A percentile compares a stretch with the other conserved stretches of the same genome.
Conservation (phyloP, 37 sponge, comb jelly and placozoan genomes). For the Tethya wilhelma region DNA sequence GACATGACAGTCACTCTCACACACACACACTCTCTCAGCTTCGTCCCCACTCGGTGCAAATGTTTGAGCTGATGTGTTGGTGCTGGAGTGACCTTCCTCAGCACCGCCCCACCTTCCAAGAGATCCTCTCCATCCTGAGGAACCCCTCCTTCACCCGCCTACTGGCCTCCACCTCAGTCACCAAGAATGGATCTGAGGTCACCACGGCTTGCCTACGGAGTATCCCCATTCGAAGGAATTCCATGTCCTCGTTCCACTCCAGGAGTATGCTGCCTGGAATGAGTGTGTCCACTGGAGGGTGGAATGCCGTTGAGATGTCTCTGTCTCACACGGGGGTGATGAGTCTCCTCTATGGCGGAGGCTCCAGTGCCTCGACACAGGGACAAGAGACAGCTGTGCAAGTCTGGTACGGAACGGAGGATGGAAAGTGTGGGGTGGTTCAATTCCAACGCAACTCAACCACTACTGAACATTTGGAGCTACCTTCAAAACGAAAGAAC, state of each 20-base stretch:
- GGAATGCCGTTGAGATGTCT: background rate
- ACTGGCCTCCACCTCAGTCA: constrained; percentile 17
- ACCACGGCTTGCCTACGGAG: constrained; percentile 28
- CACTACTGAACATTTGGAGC: background rate
- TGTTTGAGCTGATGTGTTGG: constrained; percentile 90
- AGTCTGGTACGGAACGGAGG: constrained; percentile 67
- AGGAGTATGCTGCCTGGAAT: background rate
- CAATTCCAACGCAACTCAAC: constrained; percentile 27
- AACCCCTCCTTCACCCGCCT: constrained; percentile 25
- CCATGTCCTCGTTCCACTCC: background rate
- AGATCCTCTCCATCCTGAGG: constrained; percentile 43
- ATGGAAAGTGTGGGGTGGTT: constrained; percentile 45
- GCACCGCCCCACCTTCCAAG: constrained; percentile 66
- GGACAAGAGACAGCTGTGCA: constrained; percentile 20
- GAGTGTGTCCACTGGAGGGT: background rate
- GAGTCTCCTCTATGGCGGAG: background rate
- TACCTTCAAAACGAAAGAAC: background rate
- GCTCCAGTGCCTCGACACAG: background rate
- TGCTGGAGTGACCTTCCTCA: constrained; percentile 83
- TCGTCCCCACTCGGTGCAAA: constrained; percentile 37
- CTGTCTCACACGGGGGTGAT: background rate
- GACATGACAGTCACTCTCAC: background rate
- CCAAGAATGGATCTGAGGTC: constrained; percentile 5
- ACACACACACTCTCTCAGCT: constrained; percentile 29
- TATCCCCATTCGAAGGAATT: background rate